Conservation (phyloP, 1,140 invertebrate species). For the Drosophila kurseongensis region DNA sequence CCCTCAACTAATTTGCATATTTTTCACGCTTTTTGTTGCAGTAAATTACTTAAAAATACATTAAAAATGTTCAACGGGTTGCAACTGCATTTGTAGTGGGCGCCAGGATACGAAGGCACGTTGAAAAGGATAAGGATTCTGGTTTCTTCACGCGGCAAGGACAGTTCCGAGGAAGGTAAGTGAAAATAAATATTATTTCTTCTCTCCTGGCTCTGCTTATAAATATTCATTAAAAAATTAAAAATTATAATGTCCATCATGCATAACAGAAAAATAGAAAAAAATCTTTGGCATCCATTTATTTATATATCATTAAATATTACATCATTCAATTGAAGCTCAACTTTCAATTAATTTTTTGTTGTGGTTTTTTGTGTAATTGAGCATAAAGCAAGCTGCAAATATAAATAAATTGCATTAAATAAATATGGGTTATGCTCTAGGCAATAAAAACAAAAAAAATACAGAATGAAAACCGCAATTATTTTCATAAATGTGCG, state of each 20-base stretch:
- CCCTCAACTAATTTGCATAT: constrained; percentile 63
- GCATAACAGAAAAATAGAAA: constrained; percentile 3
- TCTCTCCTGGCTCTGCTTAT: constrained; percentile 12
- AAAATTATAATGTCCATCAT: constrained; percentile 30
- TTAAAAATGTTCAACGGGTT: constrained; percentile 69
- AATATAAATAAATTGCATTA: constrained; percentile 55
- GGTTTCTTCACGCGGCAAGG: constrained; percentile 9
- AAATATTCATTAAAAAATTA: constrained; percentile 61
- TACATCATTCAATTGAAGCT: constrained; percentile 3
- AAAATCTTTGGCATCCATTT: constrained; percentile 11
- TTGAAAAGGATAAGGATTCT: constrained; percentile 15
- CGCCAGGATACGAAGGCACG: background rate
- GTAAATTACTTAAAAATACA: constrained; percentile 77
- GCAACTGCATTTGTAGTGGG: constrained; percentile 39
- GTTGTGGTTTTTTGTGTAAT: constrained; percentile 37
- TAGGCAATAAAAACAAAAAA: constrained; percentile 14
- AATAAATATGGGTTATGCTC: constrained; percentile 28
- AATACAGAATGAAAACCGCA: constrained; percentile 37
- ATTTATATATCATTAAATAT: constrained; percentile 45
- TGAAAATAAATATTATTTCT: constrained; percentile 61
- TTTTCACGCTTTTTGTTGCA: constrained; percentile 68
- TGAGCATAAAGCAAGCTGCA: constrained; percentile 39
- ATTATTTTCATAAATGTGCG: constrained; percentile 47
- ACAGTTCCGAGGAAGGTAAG: constrained; percentile 51
- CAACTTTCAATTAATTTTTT: constrained; percentile 11